Evolutionary conservation across 2,888 invertebrate species (phyloP).

Genomic region (Endomychus coccineus): DNA sequence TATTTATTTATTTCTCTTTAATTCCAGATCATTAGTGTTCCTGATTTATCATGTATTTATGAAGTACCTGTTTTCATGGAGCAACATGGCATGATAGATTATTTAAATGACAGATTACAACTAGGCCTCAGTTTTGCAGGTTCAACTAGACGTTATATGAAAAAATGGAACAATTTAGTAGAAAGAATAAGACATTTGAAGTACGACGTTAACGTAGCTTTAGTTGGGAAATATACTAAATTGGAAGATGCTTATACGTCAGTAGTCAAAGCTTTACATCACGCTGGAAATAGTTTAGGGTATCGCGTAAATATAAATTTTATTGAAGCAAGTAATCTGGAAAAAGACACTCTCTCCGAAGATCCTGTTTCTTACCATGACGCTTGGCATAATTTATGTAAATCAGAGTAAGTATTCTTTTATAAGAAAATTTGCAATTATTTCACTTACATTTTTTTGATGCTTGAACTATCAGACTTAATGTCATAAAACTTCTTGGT

Average conservation of each 20-base stretch:
- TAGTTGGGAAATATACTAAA: constrained; percentile 96
- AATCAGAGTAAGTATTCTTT: constrained; percentile 70
- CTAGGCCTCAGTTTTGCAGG: constrained; percentile 60
- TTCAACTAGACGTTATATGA: constrained; percentile 64
- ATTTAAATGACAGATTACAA: constrained; percentile 73
- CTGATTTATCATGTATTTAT: constrained; percentile 91
- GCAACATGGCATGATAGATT: constrained; percentile 79
- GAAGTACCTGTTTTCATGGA: constrained; percentile 93
- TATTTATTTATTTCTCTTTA: constrained; percentile 18
- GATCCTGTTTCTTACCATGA: constrained; percentile 83
- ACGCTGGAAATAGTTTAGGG: constrained; percentile 80
- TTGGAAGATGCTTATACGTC: constrained; percentile 96
- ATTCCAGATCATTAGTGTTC: constrained; percentile 92
- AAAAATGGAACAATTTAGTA: constrained; percentile 84
- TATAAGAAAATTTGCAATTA: background rate
- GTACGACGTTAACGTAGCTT: constrained; percentile 78
- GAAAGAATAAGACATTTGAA: constrained; percentile 76
- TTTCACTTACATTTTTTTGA: background rate
- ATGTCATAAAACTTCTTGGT: no score
- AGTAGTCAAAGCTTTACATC: constrained; percentile 88
- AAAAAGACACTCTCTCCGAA: constrained; percentile 60
- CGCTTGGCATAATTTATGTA: constrained; percentile 88
- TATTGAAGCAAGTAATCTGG: constrained; percentile 86
- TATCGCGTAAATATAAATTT: constrained; percentile 81
- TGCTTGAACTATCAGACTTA: no score